These are phyloP conservation scores for Ahaetulla prasina DNA, from an alignment of 2,113 vertebrate genomes.

Conservation along the genomic window DNA sequence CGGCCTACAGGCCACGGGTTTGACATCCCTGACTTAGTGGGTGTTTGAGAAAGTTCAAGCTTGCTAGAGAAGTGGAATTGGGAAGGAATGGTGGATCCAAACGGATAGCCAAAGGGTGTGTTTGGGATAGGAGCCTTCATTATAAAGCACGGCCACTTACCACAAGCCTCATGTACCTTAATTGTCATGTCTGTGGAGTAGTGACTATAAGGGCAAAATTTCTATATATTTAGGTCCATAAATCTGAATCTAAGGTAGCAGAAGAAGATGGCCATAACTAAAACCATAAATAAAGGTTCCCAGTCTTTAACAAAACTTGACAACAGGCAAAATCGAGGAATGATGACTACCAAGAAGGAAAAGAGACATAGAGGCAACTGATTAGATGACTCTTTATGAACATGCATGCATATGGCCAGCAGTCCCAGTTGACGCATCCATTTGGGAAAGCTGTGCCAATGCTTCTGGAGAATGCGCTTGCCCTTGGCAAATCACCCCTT, in stretches of 20 bases:
- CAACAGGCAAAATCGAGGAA: background rate
- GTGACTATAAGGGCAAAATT: background rate
- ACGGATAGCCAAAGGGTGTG: background rate
- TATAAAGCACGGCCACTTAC: background rate
- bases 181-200: background rate
- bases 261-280: background rate
- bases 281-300: background rate
- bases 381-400: background rate
- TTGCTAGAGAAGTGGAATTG: background rate
- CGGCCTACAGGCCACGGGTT: rapidly evolving
- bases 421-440: background rate
- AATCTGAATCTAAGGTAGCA: background rate
- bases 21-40: background rate
- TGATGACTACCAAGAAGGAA: background rate
- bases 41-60: background rate
- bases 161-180: background rate
- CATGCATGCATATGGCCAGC: background rate
- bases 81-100: background rate
- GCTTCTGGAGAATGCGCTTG: background rate
- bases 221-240: background rate
- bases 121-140: background rate
- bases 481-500: background rate
- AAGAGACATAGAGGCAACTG: background rate
- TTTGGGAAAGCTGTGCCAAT: background rate
- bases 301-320: background rate